Base-by-base conservation (phyloP, 1,140 invertebrate genomes). In the Mamestra configurata region DNA sequence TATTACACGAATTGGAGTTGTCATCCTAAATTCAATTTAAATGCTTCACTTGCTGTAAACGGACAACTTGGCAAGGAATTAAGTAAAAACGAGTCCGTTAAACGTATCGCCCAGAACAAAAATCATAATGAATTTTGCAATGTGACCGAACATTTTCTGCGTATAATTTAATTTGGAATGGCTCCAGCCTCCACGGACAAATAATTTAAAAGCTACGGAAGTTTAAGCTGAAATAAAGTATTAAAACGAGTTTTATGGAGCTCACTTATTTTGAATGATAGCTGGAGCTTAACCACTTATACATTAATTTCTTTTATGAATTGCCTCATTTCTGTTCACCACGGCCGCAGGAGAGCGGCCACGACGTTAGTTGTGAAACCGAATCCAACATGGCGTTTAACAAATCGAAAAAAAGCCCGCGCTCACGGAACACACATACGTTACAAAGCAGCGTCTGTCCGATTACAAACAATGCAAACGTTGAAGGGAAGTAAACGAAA, bases 191-290 rank as follows among this genome's bases (percentile, higher is more conserved):
- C 85, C 73, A 80, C 88, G 85, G 89, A 88, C 86, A 92, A 91
- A 92, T 92, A 89, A 92, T 93, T 94, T 92, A 91, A 93, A 88
- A 89, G 89, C 84, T 81, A 90, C 86, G 86, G 85, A 92, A 93
- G 89, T 90, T 94, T 90, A 91, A 93, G 88, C 90, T 89, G 83
- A 91, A 92, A 93, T 93, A 93, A 93, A 92, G 88, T 93, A 93
- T 92, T 89, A 92, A 91, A 93, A 90, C 83, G 88, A 91, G 89
- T 90, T 92, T 91, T 90, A 92, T 93, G 89, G 84, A 87, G 86
- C 90, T 86, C 89, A 89, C 91, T 92, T 92, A 92, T 89, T 93
- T 92, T 93, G 91, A 93, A 92, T 89, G 90, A 93, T 93, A 86
- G 89, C 88, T 84, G 18, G 86, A 86, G 88, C 83, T 89, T 87